These are phyloP conservation scores for Gymnothorax javanicus DNA, from an alignment of 2,797 vertebrate species.

Conservation along the genomic window DNA sequence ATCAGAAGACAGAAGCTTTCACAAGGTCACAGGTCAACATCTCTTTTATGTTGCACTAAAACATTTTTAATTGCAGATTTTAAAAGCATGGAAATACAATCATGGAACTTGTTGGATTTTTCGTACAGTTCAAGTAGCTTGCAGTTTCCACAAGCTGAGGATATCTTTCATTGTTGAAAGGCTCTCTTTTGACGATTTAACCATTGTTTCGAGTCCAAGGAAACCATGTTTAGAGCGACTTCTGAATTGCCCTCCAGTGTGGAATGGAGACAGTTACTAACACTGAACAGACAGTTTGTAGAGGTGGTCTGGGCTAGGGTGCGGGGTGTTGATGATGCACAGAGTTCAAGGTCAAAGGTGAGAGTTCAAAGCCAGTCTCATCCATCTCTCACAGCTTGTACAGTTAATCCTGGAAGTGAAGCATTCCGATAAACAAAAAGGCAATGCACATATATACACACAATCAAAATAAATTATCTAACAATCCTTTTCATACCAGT, in stretches of 20 bases:
- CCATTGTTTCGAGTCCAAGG: neutral
- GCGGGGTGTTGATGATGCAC: neutral
- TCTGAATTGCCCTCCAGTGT: conserved; percentile 14
- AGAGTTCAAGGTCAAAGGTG: conserved; percentile 33
- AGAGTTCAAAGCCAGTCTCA: conserved; percentile 5
- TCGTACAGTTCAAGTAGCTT: conserved; percentile 38
- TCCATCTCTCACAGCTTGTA: conserved; percentile 22
- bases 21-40: conserved; percentile 14
- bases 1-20: neutral
- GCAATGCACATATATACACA: conserved; percentile 54
- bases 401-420: conserved; percentile 22
- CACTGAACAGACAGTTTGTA: conserved; percentile 8
- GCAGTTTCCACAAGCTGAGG: conserved; percentile 25
- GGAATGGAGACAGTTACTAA: conserved; percentile 26
- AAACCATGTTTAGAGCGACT: conserved; percentile 4
- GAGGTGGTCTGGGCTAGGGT: neutral
- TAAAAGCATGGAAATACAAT: conserved; percentile 41
- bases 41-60: conserved; percentile 33
- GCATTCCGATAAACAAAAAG: conserved; percentile 51
- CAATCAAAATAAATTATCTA: conserved; percentile 41
- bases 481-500: conserved; percentile 53
- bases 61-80: conserved; percentile 43
- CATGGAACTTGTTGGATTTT: conserved; percentile 33
- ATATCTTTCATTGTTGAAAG: conserved; percentile 18
- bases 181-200: conserved; percentile 12